phyloP scores from a whole-genome alignment of 2,797 vertebrate species.

The Tapera naevia region DNA sequence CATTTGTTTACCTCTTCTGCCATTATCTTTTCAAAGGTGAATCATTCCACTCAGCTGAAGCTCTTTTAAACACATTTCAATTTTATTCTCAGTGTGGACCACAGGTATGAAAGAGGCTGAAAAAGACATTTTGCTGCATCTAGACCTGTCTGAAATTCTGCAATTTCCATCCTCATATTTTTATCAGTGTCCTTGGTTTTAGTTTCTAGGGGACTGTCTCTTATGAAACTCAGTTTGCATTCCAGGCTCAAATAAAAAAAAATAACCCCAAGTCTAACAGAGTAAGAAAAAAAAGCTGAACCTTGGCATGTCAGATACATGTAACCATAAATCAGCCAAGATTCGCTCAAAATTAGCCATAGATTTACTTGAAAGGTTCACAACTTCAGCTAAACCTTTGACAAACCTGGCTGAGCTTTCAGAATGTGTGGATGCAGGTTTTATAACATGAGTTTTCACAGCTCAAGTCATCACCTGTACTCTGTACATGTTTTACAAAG shows the following conservation, averaged over 20 bases:
- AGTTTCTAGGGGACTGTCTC: background rate
- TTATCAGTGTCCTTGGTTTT: background rate
- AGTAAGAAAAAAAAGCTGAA: background rate
- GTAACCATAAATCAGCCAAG: constrained; percentile 11
- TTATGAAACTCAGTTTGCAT: background rate
- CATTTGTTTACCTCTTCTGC: background rate
- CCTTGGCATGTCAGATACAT: background rate
- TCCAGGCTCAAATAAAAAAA: background rate
- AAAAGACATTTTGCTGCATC: background rate
- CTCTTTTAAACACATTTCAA: background rate
- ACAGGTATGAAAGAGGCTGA: background rate
- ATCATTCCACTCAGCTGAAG: background rate
- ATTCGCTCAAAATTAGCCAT: constrained; percentile 23
- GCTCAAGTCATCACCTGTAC: background rate
- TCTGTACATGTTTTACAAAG: background rate
- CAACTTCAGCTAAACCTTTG: constrained; percentile 1
- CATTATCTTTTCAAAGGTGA: background rate
- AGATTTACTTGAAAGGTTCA: constrained; percentile 30
- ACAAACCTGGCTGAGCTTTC: constrained; percentile 21
- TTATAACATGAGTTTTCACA: background rate
- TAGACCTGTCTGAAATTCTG: background rate
- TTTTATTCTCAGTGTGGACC: background rate
- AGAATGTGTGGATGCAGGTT: constrained; percentile 26
- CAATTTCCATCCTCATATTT: background rate
- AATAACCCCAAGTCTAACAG: background rate